phyloP scores from a whole-genome alignment of 2,888 invertebrate genomes.

The Tipula helvola region DNA sequence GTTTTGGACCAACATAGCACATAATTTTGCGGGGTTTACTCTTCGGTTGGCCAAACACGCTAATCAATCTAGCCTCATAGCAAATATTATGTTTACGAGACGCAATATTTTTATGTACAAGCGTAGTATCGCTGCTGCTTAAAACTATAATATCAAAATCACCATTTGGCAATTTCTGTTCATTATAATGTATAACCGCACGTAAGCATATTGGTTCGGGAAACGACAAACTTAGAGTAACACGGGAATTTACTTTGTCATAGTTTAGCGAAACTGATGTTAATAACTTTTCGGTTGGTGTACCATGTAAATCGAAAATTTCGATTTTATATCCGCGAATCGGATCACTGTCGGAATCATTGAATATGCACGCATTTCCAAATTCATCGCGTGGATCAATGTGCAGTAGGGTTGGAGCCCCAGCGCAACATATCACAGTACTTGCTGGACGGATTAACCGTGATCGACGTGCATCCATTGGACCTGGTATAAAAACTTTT shows the following conservation, averaged over 20 bases:
- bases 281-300: conserved; percentile 41
- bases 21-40: conserved; percentile 75
- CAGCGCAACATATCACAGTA: conserved; percentile 72
- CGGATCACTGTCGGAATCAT: conserved; percentile 46
- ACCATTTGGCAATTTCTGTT: conserved; percentile 68
- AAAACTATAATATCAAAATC: conserved; percentile 87
- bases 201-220: conserved; percentile 69
- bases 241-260: conserved; percentile 65
- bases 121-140: conserved; percentile 71
- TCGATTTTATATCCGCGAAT: conserved; percentile 53
- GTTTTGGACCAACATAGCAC: conserved; percentile 84
- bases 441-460: conserved; percentile 72
- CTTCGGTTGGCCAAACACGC: conserved; percentile 36
- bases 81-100: conserved; percentile 75
- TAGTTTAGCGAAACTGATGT: conserved; percentile 52
- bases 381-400: conserved; percentile 87
- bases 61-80: conserved; percentile 69
- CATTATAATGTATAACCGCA: conserved; percentile 64
- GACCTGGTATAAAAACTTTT: conserved; percentile 70
- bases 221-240: conserved; percentile 65
- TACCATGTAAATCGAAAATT: conserved; percentile 46
- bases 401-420: conserved; percentile 60
- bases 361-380: conserved; percentile 67
- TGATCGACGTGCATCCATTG: conserved; percentile 70
- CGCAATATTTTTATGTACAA: conserved; percentile 76